Evolutionary conservation across 2,888 invertebrate genomes (phyloP).

Genomic region (Tortricodes alternella): DNA sequence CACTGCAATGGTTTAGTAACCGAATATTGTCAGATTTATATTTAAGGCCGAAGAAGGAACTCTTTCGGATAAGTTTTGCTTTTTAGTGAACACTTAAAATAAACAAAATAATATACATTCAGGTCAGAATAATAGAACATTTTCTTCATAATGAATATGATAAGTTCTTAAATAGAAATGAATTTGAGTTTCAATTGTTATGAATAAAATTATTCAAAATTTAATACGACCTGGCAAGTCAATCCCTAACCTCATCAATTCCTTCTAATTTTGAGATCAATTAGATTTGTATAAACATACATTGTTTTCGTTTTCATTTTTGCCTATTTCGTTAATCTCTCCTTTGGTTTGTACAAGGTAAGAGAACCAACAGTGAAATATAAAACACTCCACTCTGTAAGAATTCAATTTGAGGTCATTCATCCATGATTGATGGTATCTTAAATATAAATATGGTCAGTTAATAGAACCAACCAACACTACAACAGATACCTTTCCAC

Average conservation of each 20-base stretch:
- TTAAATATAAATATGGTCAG: conserved; percentile 16
- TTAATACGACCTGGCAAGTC: not conserved
- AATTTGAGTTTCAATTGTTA: not conserved
- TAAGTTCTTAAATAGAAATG: not conserved
- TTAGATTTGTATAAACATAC: conserved; percentile 32
- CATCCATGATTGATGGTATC: conserved; percentile 8
- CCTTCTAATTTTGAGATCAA: conserved; percentile 44
- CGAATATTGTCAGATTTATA: too few relatives aligned
- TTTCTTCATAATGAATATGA: too few relatives aligned
- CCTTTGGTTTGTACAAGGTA: conserved; percentile 19
- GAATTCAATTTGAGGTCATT: conserved; percentile 12
- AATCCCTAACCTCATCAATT: conserved; percentile 36
- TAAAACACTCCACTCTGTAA: not conserved
- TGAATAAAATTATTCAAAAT: not conserved
- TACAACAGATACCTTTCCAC: not conserved
- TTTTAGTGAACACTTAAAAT: too few relatives aligned
- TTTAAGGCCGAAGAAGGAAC: too few relatives aligned
- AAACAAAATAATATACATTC: too few relatives aligned
- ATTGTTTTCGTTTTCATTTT: conserved; percentile 30
- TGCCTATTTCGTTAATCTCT: conserved; percentile 31
- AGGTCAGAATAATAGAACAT: too few relatives aligned
- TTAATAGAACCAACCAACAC: not conserved
- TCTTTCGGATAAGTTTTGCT: too few relatives aligned
- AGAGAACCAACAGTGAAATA: conserved; percentile 2
- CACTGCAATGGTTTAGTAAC: too few relatives aligned